These are phyloP conservation scores for Drosophila pallidifrons DNA, from an alignment of 1,140 invertebrate genomes.

Conservation along the genomic window DNA sequence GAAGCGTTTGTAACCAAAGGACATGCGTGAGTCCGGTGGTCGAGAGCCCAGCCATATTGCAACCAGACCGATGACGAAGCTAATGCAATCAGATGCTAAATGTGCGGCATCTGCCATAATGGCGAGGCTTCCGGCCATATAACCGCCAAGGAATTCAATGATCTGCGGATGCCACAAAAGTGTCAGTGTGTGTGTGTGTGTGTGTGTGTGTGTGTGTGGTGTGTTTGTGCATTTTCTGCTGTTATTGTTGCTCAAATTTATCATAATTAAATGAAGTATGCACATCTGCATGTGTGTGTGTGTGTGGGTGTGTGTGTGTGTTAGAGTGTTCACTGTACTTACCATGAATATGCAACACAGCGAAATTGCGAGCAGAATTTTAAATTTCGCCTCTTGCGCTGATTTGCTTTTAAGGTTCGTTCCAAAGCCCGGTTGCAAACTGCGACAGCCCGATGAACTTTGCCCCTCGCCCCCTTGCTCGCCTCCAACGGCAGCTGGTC, in stretches of 20 bases:
- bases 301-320: constrained; percentile 23
- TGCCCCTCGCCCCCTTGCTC: constrained; percentile 1
- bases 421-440: constrained; percentile 65
- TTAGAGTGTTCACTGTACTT: constrained; percentile 63
- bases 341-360: constrained; percentile 90
- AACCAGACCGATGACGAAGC: constrained; percentile 92
- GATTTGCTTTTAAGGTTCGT: constrained; percentile 85
- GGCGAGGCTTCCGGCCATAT: constrained; percentile 92
- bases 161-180: constrained; percentile 85
- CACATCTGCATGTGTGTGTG: constrained; percentile 2
- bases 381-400: constrained; percentile 86
- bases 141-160: constrained; percentile 90
- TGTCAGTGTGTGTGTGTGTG: not conserved
- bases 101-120: constrained; percentile 94
- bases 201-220: not conserved
- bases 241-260: constrained; percentile 51
- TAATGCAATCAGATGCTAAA: constrained; percentile 92
- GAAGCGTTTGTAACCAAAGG: constrained; percentile 92
- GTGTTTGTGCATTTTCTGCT: constrained; percentile 4
- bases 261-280: constrained; percentile 64
- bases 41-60: constrained; percentile 90
- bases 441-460: constrained; percentile 34
- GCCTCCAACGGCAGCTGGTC: not conserved
- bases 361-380: constrained; percentile 87
- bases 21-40: constrained; percentile 89